These are phyloP conservation scores for Tenodera sinensis DNA, from an alignment of 2,888 invertebrate species.

Conservation along the genomic window DNA sequence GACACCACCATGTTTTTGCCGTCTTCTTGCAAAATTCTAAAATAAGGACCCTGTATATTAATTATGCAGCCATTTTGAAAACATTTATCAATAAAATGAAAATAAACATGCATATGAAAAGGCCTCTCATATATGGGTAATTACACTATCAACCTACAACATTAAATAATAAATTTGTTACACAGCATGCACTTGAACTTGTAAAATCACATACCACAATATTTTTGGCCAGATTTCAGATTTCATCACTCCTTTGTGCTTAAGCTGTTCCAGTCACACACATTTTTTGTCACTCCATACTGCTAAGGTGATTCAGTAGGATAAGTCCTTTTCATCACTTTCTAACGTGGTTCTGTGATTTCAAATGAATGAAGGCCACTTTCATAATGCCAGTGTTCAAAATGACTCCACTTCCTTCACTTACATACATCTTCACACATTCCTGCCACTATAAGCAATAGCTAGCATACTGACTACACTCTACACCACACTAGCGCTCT, in stretches of 20 bases:
- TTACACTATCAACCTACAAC: no score
- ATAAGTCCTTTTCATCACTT: not conserved
- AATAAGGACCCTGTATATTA: no score
- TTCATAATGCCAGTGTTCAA: not conserved
- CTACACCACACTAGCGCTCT: not conserved
- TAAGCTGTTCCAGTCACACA: not conserved
- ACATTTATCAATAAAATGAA: no score
- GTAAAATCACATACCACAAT: not conserved
- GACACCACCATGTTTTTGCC: no score
- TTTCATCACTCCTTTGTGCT: not conserved
- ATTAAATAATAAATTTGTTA: no score
- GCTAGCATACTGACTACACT: not conserved
- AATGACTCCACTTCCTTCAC: not conserved
- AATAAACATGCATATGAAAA: no score
- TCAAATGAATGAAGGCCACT: not conserved
- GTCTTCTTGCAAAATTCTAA: no score
- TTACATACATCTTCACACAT: not conserved
- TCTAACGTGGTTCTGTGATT: not conserved
- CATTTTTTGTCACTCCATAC: not conserved
- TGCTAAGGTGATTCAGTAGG: not conserved
- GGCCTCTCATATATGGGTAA: no score
- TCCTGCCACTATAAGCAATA: not conserved
- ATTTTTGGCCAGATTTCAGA: not conserved
- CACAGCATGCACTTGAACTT: not conserved
- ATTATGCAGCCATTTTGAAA: no score